These are phyloP conservation scores for Cyphomyrus discorhynchus DNA, from an alignment of 2,113 vertebrate genomes.

Conservation along the genomic window DNA sequence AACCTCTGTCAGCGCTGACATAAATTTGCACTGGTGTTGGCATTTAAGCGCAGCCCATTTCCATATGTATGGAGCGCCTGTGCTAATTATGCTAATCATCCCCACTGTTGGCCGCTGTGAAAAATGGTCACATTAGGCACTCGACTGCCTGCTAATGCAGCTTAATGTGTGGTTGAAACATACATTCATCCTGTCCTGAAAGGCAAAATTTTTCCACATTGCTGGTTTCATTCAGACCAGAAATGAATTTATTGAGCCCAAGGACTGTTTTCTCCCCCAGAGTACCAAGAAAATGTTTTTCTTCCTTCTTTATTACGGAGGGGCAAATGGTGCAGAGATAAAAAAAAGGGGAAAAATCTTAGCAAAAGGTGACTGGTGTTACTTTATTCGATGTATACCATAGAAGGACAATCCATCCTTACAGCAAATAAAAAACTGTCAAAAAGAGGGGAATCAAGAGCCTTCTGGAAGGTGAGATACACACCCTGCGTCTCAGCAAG, in stretches of 20 bases:
- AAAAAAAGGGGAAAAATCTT: conserved; percentile 32
- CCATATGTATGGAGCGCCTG: conserved; percentile 93
- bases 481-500: background rate
- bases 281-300: conserved; percentile 61
- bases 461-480: background rate
- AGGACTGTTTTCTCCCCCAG: conserved; percentile 66
- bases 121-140: conserved; percentile 95
- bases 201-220: conserved; percentile 92
- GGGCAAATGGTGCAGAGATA: conserved; percentile 37
- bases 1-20: conserved; percentile 83
- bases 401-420: conserved; percentile 50
- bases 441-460: conserved; percentile 22
- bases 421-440: conserved; percentile 43
- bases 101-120: conserved; percentile 88
- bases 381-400: conserved; percentile 48
- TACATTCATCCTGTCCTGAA: conserved; percentile 88
- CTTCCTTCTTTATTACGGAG: conserved; percentile 42
- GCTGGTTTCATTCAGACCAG: conserved; percentile 90
- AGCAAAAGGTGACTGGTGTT: conserved; percentile 57
- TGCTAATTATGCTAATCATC: conserved; percentile 96
- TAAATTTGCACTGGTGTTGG: conserved; percentile 89
- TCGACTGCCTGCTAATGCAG: conserved; percentile 91
- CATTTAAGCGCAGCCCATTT: conserved; percentile 88
- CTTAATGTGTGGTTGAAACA: conserved; percentile 94
- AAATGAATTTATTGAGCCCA: conserved; percentile 90